Base-by-base conservation (phyloP, 2,113 vertebrate species). In the Danio rerio region DNA sequence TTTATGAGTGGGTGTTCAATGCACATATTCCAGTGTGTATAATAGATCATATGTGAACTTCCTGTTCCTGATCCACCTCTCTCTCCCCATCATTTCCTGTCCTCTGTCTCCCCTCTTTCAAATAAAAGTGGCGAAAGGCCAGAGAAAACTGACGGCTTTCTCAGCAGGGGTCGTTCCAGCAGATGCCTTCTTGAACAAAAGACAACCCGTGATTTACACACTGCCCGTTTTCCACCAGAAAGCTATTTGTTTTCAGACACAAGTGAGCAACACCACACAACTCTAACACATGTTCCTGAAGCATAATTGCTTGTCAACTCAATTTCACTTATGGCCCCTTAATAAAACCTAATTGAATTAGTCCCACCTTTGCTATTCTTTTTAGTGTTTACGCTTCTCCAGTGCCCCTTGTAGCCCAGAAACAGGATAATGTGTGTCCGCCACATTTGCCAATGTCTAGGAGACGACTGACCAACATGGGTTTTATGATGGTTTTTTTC, bases 261-360 rank as follows among this genome's bases (percentile, higher is more conserved):
- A 59, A 70, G 82, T 81, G 85, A 83, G 72, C 65, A 78, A 80
- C 84, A 87, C 85, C 69, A 77, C 84, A 56, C 65, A 79, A 66
- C 45, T 71, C 55, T 76, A 78, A 87, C 78, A 83, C 83, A 78
- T 55, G 61, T 83, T 81, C 42, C 75, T 47, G 15, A 61, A 62
- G 31, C 87, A 90, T 84, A 84, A 87, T 88, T 86, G 50, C 86
- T 87, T 78, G 65, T 90, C 83, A 86, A 77, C 86, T 68, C 45
- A 10, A 86, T 88, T 85, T 88, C 84, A 69, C 82, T 85, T 62
- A 90, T 89, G 84, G 70, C 81, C 86, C 72, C 62, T 72, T 91
- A 90, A 89, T 94, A 93, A 94, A 93, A 89, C 59, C 81, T 90
- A 93, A 94, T 92, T 92, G 89, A 91, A 92, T 94, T 90, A 93